Evolutionary conservation across 2,797 vertebrate genomes (phyloP).

Genomic region (Eidolon dupreanum): DNA sequence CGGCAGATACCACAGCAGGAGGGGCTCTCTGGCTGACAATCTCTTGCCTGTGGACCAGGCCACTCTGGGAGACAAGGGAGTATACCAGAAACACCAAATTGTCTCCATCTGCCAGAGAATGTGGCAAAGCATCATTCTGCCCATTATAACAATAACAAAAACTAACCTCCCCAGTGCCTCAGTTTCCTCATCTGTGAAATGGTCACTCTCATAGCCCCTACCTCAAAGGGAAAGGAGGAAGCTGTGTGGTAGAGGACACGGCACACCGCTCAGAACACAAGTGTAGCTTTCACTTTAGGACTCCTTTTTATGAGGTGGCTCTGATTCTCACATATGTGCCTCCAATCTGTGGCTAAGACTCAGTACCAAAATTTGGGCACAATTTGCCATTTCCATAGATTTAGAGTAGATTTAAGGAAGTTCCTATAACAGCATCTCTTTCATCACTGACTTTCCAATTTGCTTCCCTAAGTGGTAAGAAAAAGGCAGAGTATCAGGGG

Average conservation of each 20-base stretch:
- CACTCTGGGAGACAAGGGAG: not conserved
- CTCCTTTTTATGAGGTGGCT: not conserved
- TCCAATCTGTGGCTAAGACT: not conserved
- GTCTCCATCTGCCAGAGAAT: not conserved
- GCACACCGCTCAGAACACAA: not conserved
- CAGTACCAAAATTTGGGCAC: not conserved
- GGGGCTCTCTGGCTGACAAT: not conserved
- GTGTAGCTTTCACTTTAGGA: not conserved
- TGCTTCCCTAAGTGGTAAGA: not conserved
- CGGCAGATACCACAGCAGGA: not conserved
- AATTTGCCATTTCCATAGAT: not conserved
- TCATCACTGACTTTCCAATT: not conserved
- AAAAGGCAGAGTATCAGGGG: not conserved
- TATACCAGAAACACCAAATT: not conserved
- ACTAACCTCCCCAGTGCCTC: not conserved
- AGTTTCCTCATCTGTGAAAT: not conserved
- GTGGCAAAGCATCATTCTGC: not conserved
- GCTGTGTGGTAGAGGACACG: fast-evolving
- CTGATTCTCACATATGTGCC: not conserved
- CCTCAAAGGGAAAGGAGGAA: not conserved
- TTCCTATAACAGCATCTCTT: not conserved
- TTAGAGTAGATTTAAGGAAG: not conserved
- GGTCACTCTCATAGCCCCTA: not conserved
- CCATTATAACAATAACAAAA: not conserved
- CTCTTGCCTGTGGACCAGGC: not conserved